These are phyloP conservation scores for Hirtodrosophila cameraria DNA, from an alignment of 2,888 invertebrate genomes.

Conservation along the genomic window DNA sequence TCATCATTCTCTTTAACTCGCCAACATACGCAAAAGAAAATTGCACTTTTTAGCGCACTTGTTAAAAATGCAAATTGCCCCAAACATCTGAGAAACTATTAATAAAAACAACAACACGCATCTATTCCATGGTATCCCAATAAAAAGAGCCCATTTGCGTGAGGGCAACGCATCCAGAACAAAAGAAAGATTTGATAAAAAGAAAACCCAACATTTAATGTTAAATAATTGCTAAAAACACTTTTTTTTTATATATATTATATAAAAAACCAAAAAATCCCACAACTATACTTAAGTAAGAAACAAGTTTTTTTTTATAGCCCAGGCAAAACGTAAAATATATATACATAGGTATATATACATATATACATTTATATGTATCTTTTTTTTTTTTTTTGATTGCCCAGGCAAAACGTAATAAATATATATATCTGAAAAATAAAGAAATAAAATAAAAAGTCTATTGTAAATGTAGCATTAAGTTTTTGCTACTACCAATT, in stretches of 20 bases:
- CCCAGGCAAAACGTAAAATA: conserved; percentile 16
- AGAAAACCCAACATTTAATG: conserved; percentile 64
- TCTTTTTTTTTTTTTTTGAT: conserved; percentile 73
- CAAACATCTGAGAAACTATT: conserved; percentile 1
- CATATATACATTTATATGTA: too few species aligned
- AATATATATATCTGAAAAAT: conserved; percentile 10
- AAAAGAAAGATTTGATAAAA: conserved; percentile 9
- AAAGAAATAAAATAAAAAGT: conserved; percentile 15
- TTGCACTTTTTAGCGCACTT: conserved; percentile 83
- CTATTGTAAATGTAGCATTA: conserved; percentile 72
- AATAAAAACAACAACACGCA: not conserved
- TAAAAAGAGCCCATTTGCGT: conserved; percentile 11
- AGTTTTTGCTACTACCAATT: conserved; percentile 79
- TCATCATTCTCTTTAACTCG: conserved; percentile 1
- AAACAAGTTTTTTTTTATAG: conserved; percentile 67
- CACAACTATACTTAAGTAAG: conserved; percentile 56
- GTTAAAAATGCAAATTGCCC: conserved; percentile 82
- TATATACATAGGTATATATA: too few species aligned
- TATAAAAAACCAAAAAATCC: conserved; percentile 53
- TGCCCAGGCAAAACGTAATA: conserved; percentile 24
- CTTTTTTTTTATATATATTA: conserved; percentile 66
- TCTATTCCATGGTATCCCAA: conserved; percentile 3
- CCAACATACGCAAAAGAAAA: conserved; percentile 42
- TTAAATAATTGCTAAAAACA: conserved; percentile 39
- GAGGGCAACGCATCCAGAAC: conserved; percentile 20